Conservation (phyloP, 2,888 invertebrate species). For the Tupiocoris notatus region DNA sequence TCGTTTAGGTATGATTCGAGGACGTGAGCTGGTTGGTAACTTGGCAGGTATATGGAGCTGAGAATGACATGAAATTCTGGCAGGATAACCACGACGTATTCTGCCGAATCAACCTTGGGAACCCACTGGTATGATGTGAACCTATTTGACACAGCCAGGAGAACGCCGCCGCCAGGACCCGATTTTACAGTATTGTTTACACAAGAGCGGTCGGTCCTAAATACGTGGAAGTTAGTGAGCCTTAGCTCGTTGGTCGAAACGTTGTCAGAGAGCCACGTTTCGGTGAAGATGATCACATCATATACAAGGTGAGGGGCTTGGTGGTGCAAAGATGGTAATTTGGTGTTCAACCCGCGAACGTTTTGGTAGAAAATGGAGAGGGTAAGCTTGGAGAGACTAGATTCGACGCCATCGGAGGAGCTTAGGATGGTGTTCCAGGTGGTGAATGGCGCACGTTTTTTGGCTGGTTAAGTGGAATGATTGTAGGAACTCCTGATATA, state of each 20-base stretch:
- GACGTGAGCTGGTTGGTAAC: background rate
- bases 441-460: background rate
- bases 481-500: background rate
- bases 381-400: too few relatives aligned
- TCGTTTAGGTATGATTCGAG: background rate
- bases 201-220: background rate
- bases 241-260: background rate
- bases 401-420: too few relatives aligned
- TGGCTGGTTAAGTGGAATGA: background rate
- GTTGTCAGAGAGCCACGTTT: background rate
- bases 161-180: background rate
- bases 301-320: background rate
- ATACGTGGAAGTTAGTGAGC: background rate
- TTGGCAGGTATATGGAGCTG: conserved; percentile 1
- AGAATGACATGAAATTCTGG: background rate
- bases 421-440: too few relatives aligned
- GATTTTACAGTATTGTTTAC: background rate
- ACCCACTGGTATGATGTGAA: background rate
- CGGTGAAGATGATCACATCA: background rate
- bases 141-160: background rate
- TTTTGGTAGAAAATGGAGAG: background rate
- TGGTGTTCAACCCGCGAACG: background rate
- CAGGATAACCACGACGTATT: background rate
- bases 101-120: background rate
- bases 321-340: background rate